Evolutionary conservation across 37 sponge, comb jelly and placozoan species (phyloP).

Genomic region (Spongilla lacustris): DNA sequence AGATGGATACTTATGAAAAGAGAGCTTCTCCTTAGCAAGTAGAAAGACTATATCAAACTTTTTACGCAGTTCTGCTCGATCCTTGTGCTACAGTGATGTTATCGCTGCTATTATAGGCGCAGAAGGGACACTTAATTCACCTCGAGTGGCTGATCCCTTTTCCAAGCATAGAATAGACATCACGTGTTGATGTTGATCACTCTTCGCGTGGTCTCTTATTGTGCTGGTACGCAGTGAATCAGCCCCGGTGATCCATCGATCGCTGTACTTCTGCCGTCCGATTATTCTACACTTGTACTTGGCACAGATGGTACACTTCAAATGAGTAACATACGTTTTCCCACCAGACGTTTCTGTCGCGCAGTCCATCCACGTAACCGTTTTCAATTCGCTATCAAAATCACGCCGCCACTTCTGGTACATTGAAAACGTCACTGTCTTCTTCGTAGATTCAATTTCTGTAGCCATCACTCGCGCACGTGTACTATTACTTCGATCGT

Average conservation of each 20-base stretch:
- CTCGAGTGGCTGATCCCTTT: neutral
- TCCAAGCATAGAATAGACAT: neutral
- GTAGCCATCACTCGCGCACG: no score
- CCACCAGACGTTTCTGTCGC: no score
- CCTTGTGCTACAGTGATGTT: neutral
- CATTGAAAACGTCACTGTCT: no score
- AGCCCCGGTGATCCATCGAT: slow-evolving; percentile 7
- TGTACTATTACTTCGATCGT: no score
- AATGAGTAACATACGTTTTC: neutral
- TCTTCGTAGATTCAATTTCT: no score
- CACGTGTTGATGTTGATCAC: neutral
- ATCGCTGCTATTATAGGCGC: neutral
- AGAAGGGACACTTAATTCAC: neutral
- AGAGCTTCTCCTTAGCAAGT: neutral
- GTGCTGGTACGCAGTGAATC: slow-evolving; percentile 9
- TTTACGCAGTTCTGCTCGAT: neutral
- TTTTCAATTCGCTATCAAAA: no score
- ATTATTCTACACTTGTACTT: neutral
- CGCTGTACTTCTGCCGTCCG: slow-evolving; percentile 1
- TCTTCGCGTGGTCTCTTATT: neutral
- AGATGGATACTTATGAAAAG: neutral
- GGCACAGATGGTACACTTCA: neutral
- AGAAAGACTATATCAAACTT: slow-evolving; percentile 10
- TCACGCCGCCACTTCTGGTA: no score
- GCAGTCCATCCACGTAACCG: slow-evolving; percentile 43